Evolutionary conservation across 64 coral and sea anemone species (phyloP).

Genomic region (Montipora efflorescens): DNA sequence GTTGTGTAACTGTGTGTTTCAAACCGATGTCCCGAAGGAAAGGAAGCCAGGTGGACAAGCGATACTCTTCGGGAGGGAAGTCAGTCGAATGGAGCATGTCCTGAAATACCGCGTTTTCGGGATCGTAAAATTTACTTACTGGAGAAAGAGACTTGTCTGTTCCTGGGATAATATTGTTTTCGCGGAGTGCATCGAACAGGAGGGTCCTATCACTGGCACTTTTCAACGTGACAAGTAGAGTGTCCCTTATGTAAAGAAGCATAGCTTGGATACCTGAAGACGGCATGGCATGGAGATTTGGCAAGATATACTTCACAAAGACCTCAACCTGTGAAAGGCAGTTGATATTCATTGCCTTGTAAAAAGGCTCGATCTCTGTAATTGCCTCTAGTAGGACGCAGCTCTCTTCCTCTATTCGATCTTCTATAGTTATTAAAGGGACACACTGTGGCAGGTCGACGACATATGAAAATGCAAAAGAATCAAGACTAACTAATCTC

Average conservation of each 20-base stretch:
- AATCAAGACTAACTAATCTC: slow-evolving; percentile 50
- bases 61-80: slow-evolving; percentile 75
- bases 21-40: slow-evolving; percentile 87
- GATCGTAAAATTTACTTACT: slow-evolving; percentile 72
- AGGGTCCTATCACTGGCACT: slow-evolving; percentile 66
- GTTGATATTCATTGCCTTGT: slow-evolving; percentile 78
- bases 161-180: slow-evolving; percentile 73
- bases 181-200: slow-evolving; percentile 65
- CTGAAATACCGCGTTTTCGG: slow-evolving; percentile 85
- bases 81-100: slow-evolving; percentile 63
- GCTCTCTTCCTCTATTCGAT: slow-evolving; percentile 77
- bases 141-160: slow-evolving; percentile 45
- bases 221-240: slow-evolving; percentile 69
- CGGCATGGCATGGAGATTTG: slow-evolving; percentile 81
- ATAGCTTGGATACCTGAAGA: slow-evolving; percentile 51
- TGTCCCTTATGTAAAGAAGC: slow-evolving; percentile 77
- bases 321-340: slow-evolving; percentile 89
- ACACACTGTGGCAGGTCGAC: slow-evolving; percentile 71
- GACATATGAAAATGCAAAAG: slow-evolving; percentile 67
- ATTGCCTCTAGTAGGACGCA: slow-evolving; percentile 77
- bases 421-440: slow-evolving; percentile 67
- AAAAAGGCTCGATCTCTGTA: slow-evolving; percentile 78
- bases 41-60: slow-evolving; percentile 64
- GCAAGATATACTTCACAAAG: slow-evolving; percentile 87
- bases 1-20: slow-evolving; percentile 83